Percentiles rank a stretch among this genome's conserved stretches.
Conservation (phyloP, 1,140 invertebrate genomes). For the Whitmania pigra region DNA sequence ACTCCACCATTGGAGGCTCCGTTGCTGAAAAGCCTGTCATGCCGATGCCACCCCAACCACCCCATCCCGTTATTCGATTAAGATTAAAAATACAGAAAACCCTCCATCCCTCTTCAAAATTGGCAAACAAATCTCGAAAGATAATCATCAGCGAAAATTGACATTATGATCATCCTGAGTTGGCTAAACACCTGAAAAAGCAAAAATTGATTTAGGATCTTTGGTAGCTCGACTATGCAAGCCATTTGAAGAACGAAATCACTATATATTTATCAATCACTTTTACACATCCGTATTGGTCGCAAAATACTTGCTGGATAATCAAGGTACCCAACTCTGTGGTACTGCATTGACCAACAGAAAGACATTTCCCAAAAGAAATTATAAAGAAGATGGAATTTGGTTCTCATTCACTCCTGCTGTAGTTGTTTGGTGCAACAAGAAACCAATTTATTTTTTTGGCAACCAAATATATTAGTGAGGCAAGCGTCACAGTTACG, state of each 20-base stretch:
- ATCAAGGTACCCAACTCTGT: background rate
- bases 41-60: no score
- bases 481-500: constrained; percentile 5
- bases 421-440: background rate
- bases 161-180: no score
- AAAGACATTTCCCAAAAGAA: constrained; percentile 1
- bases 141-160: no score
- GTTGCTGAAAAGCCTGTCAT: no score
- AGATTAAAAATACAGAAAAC: no score
- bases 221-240: background rate
- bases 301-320: background rate
- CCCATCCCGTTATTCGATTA: no score
- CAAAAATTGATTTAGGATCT: background rate
- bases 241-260: constrained; percentile 9
- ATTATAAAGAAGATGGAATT: background rate
- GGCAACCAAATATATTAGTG: constrained; percentile 7
- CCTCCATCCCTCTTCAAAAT: no score
- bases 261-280: constrained; percentile 3
- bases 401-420: background rate
- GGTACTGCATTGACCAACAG: constrained; percentile 3
- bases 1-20: no score
- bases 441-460: background rate
- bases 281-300: constrained; percentile 3
- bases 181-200: background rate
- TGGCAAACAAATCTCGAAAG: no score